Percentiles rank a stretch among this genome's conserved stretches.
phyloP scores from a whole-genome alignment of 30 jellyfish, hydroid and myxozoan genomes.

The Aurelia sp. region DNA sequence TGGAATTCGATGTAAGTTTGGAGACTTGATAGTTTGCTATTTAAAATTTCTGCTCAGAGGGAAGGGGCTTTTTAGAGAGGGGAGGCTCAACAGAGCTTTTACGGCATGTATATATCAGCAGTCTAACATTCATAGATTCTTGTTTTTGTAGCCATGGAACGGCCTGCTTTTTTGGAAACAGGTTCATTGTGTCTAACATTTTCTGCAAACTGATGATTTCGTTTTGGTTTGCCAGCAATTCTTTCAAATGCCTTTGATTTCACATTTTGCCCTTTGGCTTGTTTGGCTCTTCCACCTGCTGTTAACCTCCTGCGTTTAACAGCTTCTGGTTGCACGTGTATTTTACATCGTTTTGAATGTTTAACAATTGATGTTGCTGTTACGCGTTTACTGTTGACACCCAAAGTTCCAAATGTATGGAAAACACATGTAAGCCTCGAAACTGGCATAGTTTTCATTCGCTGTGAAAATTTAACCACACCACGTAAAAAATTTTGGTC shows the following conservation, averaged over 20 bases:
- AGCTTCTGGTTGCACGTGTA: constrained; percentile 20
- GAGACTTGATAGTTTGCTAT: too few relatives aligned
- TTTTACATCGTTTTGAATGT: constrained; percentile 12
- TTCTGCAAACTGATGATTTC: constrained; percentile 18
- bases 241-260: constrained; percentile 5
- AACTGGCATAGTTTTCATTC: neutral
- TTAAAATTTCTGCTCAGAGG: too few relatives aligned
- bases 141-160: neutral
- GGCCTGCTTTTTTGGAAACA: constrained; percentile 19
- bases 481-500: constrained; percentile 7
- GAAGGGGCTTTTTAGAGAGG: too few relatives aligned
- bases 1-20: too few relatives aligned
- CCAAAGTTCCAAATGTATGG: constrained; percentile 8
- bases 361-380: constrained; percentile 11
- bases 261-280: neutral
- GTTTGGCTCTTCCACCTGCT: too few relatives aligned
- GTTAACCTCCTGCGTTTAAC: constrained; percentile 1
- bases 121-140: neutral
- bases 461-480: neutral
- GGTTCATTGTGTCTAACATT: constrained; percentile 6
- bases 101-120: too few relatives aligned
- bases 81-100: too few relatives aligned
- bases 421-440: constrained; percentile 1
- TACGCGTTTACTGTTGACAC: neutral
- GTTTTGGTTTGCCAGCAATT: constrained; percentile 7